phyloP scores from a whole-genome alignment of 2,113 vertebrate genomes.

The Ivindomyrus marchei region DNA sequence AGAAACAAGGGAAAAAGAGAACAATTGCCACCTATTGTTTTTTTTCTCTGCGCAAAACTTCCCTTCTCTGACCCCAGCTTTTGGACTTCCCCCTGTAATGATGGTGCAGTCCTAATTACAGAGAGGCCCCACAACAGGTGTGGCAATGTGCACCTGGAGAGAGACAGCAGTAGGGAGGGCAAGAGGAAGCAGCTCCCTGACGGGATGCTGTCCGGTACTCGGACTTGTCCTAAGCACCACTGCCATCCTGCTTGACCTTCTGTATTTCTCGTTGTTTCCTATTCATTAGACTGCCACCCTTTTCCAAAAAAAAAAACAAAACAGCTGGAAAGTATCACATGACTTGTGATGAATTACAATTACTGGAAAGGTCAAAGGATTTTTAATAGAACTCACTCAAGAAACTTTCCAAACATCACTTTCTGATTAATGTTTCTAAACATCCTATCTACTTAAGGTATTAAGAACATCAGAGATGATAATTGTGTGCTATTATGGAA shows the following conservation, averaged over 20 bases:
- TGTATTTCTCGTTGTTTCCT: conserved; percentile 15
- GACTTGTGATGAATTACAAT: conserved; percentile 55
- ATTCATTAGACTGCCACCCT: background rate
- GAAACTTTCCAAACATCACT: conserved; percentile 57
- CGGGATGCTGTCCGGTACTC: conserved; percentile 25
- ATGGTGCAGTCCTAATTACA: conserved; percentile 59
- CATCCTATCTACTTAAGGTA: conserved; percentile 57
- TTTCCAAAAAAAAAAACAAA: conserved; percentile 13
- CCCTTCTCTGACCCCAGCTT: conserved; percentile 25
- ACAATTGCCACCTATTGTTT: conserved; percentile 63
- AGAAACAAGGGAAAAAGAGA: conserved; percentile 51
- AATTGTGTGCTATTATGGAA: conserved; percentile 46
- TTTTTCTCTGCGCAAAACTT: conserved; percentile 32
- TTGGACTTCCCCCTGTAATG: conserved; percentile 38
- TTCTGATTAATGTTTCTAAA: conserved; percentile 43
- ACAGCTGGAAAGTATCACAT: conserved; percentile 41
- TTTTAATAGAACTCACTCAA: conserved; percentile 37
- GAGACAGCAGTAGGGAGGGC: background rate
- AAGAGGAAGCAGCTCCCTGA: conserved; percentile 38
- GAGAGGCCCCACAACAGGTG: conserved; percentile 62
- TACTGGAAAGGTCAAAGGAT: conserved; percentile 57
- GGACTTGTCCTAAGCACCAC: background rate
- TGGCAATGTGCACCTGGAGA: conserved; percentile 58
- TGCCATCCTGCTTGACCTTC: conserved; percentile 18
- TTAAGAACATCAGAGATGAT: conserved; percentile 38